Evolutionary conservation across 2,888 invertebrate genomes (phyloP).

Genomic region (Vandiemenella viatica): DNA sequence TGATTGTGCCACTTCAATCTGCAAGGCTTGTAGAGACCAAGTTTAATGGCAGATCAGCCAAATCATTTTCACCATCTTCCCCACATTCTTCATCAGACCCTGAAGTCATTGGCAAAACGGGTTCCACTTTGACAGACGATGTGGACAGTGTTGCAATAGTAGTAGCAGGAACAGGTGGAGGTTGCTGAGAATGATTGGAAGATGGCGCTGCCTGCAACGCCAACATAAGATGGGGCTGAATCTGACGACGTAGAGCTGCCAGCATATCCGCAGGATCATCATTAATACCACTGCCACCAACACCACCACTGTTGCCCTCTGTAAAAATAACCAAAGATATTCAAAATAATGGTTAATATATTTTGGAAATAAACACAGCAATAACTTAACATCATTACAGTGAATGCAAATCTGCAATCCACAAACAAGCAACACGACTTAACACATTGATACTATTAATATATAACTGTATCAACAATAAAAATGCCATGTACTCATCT

Average conservation of each 20-base stretch:
- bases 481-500: too few species aligned
- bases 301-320: too few species aligned
- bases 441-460: too few species aligned
- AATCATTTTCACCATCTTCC: constrained; percentile 23
- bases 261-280: constrained; percentile 49
- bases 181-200: not conserved
- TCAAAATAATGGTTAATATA: too few species aligned
- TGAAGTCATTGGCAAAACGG: constrained; percentile 17
- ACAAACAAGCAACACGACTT: too few species aligned
- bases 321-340: constrained; percentile 3
- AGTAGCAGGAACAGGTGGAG: not conserved
- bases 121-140: constrained; percentile 24
- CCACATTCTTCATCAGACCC: constrained; percentile 30
- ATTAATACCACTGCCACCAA: constrained; percentile 23
- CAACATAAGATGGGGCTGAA: constrained; percentile 54
- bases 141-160: not conserved
- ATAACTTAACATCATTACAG: too few species aligned
- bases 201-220: constrained; percentile 35
- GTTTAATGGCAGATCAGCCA: constrained; percentile 49
- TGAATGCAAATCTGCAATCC: too few species aligned
- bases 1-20: too few species aligned
- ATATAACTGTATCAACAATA: too few species aligned
- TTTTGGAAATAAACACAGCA: too few species aligned
- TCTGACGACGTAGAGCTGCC: constrained; percentile 49
- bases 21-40: constrained; percentile 39